phyloP scores from a whole-genome alignment of 2,888 invertebrate species.

The Ellobium chinense region DNA sequence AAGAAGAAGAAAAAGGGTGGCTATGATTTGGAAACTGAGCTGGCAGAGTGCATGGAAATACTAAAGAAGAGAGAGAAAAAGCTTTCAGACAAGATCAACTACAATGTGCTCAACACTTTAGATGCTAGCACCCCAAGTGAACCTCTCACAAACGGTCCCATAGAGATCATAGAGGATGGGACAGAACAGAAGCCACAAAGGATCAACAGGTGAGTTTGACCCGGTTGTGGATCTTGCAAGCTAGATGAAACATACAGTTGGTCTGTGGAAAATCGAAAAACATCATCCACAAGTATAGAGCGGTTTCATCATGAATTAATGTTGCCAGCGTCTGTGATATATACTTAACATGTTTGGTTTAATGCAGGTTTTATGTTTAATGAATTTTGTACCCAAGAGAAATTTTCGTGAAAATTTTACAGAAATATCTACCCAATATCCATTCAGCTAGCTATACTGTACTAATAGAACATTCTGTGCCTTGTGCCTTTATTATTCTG shows the following conservation, averaged over 20 bases:
- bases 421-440: no score
- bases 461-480: neutral
- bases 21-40: constrained; percentile 62
- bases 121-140: constrained; percentile 41
- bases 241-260: no score
- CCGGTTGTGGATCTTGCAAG: neutral
- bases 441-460: no score
- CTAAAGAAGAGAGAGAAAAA: constrained; percentile 97
- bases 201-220: constrained; percentile 27
- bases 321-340: no score
- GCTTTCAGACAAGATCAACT: constrained; percentile 97
- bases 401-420: no score
- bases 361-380: no score
- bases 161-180: constrained; percentile 20
- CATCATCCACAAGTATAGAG: no score
- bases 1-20: constrained; percentile 52
- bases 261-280: no score
- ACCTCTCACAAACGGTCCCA: neutral
- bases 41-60: constrained; percentile 87
- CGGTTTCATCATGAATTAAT: no score
- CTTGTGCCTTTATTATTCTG: no score
- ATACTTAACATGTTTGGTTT: no score
- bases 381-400: no score
- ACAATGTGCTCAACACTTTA: constrained; percentile 94
- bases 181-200: constrained; percentile 11